Percentiles rank a stretch among this genome's conserved stretches.
phyloP scores from a whole-genome alignment of 1,140 invertebrate species.

The Bradynema listronoti region DNA sequence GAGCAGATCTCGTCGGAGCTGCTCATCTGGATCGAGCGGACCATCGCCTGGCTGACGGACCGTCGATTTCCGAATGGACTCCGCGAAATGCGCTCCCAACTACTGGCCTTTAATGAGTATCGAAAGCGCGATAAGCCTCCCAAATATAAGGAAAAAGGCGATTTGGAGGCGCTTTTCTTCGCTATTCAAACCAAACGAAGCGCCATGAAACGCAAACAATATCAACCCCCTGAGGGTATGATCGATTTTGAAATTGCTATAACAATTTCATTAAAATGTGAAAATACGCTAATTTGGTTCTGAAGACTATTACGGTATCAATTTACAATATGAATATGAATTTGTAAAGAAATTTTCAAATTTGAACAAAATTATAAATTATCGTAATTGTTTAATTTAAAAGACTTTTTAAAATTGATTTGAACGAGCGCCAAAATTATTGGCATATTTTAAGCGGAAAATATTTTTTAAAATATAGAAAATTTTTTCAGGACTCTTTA shows the following conservation, averaged over 20 bases:
- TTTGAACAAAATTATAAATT: no score
- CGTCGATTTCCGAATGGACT: constrained; percentile 87
- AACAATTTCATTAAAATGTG: not conserved
- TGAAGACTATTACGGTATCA: no score
- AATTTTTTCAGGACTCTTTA: constrained; percentile 61
- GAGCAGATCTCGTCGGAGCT: constrained; percentile 75
- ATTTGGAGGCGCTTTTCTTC: constrained; percentile 91
- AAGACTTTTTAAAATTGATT: no score
- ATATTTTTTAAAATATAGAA: not conserved
- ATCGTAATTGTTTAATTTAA: no score
- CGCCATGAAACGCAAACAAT: constrained; percentile 79
- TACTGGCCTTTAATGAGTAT: constrained; percentile 86
- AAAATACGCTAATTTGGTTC: no score
- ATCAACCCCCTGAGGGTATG: constrained; percentile 76
- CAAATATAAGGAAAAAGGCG: constrained; percentile 91
- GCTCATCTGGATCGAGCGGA: constrained; percentile 84
- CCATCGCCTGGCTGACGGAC: constrained; percentile 76
- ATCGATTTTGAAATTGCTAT: constrained; percentile 20
- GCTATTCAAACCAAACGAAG: constrained; percentile 92
- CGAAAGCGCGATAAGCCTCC: constrained; percentile 92
- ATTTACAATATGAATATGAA: no score
- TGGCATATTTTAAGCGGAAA: not conserved
- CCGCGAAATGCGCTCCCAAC: constrained; percentile 83
- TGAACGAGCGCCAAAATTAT: not conserved
- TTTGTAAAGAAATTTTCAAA: no score